Evolutionary conservation across 2,797 vertebrate species (phyloP).

Genomic region (Hippocampus kuda): DNA sequence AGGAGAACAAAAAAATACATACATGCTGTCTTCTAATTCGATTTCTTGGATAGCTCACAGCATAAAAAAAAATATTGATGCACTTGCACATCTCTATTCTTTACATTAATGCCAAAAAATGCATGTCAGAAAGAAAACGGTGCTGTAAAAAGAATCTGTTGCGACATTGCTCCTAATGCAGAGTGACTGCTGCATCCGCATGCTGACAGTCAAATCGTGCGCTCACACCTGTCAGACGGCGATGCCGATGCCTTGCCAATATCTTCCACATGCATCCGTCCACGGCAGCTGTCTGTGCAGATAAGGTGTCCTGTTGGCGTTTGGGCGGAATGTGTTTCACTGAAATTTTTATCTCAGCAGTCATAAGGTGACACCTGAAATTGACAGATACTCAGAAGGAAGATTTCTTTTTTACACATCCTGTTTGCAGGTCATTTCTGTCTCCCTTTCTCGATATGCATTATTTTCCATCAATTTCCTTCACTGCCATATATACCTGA

Average conservation of each 20-base stretch:
- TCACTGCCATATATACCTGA: too few relatives aligned
- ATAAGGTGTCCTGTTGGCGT: conserved; percentile 44
- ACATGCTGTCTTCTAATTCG: not conserved
- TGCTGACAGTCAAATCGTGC: not conserved
- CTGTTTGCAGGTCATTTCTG: conserved; percentile 22
- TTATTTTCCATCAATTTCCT: conserved; percentile 8
- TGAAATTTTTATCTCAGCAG: conserved; percentile 43
- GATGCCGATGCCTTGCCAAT: not conserved
- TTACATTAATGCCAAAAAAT: not conserved
- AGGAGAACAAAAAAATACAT: not conserved
- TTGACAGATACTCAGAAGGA: conserved; percentile 7
- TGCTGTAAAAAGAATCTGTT: not conserved
- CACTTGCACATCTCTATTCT: not conserved
- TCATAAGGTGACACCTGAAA: conserved; percentile 24
- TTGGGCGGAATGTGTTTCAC: conserved; percentile 34
- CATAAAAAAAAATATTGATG: too few relatives aligned
- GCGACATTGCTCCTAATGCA: not conserved
- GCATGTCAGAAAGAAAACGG: not conserved
- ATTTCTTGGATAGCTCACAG: not conserved
- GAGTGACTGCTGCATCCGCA: not conserved
- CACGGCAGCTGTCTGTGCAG: conserved; percentile 27
- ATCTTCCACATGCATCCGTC: conserved; percentile 2
- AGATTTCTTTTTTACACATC: conserved; percentile 18
- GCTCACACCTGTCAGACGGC: not conserved
- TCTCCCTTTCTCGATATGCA: not conserved